Evolutionary conservation across 2,888 invertebrate species (phyloP).

Genomic region (Lasioglossum pauxillum): DNA sequence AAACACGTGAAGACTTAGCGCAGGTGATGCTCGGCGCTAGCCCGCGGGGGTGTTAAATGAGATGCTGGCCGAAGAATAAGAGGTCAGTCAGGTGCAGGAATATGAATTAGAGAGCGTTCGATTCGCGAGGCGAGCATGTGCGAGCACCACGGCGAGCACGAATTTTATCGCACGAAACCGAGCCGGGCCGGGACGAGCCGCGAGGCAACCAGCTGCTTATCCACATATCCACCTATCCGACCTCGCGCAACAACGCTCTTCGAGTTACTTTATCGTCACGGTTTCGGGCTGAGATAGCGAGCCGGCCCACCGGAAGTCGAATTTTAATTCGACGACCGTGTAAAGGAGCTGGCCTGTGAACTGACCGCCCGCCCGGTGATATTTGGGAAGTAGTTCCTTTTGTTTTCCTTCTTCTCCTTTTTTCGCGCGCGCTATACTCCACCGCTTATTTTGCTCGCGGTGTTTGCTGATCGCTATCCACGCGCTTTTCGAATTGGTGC

Average conservation of each 20-base stretch:
- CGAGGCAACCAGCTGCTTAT: slow-evolving; percentile 54
- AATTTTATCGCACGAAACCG: slow-evolving; percentile 60
- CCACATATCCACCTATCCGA: slow-evolving; percentile 38
- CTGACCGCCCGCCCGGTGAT: slow-evolving; percentile 29
- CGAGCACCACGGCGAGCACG: slow-evolving; percentile 31
- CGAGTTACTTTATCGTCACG: slow-evolving; percentile 55
- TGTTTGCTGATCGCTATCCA: background rate
- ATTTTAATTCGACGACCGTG: slow-evolving; percentile 47
- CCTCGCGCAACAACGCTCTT: slow-evolving; percentile 41
- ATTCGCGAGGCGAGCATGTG: slow-evolving; percentile 66
- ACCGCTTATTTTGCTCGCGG: background rate
- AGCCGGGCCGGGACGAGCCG: background rate
- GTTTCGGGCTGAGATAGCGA: slow-evolving; percentile 45
- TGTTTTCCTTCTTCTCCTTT: background rate
- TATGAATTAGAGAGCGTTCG: slow-evolving; percentile 76
- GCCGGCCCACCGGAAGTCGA: slow-evolving; percentile 50
- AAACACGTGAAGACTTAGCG: slow-evolving; percentile 37
- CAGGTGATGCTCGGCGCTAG: slow-evolving; percentile 59
- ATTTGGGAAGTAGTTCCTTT: slow-evolving; percentile 25
- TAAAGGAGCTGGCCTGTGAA: slow-evolving; percentile 28
- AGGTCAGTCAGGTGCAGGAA: slow-evolving; percentile 83
- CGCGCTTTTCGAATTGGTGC: background rate
- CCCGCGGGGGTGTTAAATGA: slow-evolving; percentile 84
- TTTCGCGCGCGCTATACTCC: background rate
- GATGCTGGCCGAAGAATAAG: slow-evolving; percentile 77